Percentiles rank a stretch among this genome's conserved stretches.
Evolutionary conservation across 2,888 invertebrate genomes (phyloP).

Genomic region (Apomyelois bistriatella): DNA sequence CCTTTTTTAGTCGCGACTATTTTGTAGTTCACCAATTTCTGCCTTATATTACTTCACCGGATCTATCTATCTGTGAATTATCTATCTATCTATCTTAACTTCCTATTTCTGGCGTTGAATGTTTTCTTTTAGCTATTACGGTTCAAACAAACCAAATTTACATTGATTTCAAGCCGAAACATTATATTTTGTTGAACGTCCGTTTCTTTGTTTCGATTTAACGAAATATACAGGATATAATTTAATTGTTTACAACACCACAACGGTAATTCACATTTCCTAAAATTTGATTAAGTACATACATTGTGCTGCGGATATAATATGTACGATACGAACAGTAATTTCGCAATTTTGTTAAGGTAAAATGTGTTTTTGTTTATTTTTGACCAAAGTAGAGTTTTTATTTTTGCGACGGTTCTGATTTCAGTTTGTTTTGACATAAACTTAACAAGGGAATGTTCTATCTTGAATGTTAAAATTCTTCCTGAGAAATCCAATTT

Average conservation of each 20-base stretch:
- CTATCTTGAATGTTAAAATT: too few relatives aligned
- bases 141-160: not conserved
- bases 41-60: too few relatives aligned
- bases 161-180: not conserved
- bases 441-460: too few relatives aligned
- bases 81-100: too few relatives aligned
- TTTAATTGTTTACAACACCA: slow-evolving; percentile 16
- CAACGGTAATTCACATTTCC: slow-evolving; percentile 22
- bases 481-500: too few relatives aligned
- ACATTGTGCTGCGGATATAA: not conserved
- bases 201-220: not conserved
- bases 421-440: too few relatives aligned
- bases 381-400: too few relatives aligned
- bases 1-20: too few relatives aligned
- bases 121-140: too few relatives aligned
- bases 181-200: not conserved
- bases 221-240: slow-evolving; percentile 15
- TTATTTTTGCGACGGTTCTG: too few relatives aligned
- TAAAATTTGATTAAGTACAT: slow-evolving; percentile 11
- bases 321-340: not conserved
- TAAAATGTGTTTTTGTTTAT: not conserved
- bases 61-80: not conserved
- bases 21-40: too few relatives aligned
- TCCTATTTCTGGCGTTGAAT: too few relatives aligned
- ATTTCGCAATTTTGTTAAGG: not conserved